Percentiles rank a stretch among this genome's conserved stretches.
Evolutionary conservation across 2,113 vertebrate genomes (phyloP).

Genomic region (Microcebus murinus): DNA sequence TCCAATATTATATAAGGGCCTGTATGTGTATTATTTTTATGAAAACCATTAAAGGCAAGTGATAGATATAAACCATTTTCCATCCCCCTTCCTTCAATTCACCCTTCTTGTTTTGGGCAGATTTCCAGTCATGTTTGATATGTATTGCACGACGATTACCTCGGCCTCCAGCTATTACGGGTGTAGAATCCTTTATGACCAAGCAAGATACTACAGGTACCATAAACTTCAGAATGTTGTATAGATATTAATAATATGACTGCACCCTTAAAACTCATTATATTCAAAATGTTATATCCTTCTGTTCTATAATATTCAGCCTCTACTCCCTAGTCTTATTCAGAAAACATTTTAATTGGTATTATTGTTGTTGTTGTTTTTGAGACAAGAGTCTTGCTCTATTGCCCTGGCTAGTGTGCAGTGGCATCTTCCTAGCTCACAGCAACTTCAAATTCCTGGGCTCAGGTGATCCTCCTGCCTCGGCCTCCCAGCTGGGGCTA

Average conservation of each 20-base stretch:
- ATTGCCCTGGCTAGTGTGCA: no score
- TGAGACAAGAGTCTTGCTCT: no score
- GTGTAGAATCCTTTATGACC: slow-evolving; percentile 95
- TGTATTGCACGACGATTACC: slow-evolving; percentile 94
- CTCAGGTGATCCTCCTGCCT: no score
- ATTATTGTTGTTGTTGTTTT: not conserved
- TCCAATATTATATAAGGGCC: not conserved
- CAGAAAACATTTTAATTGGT: slow-evolving; percentile 45
- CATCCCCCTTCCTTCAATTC: not conserved
- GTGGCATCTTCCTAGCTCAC: no score
- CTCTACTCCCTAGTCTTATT: not conserved
- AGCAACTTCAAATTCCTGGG: no score
- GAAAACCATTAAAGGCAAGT: not conserved
- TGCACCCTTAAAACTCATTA: not conserved
- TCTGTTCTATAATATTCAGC: not conserved
- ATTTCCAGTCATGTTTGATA: slow-evolving; percentile 96
- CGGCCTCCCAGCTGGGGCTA: no score
- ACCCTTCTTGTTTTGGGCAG: slow-evolving; percentile 79
- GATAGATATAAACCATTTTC: not conserved
- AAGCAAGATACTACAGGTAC: slow-evolving; percentile 98
- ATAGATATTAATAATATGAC: not conserved
- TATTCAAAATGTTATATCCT: not conserved
- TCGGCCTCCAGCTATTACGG: slow-evolving; percentile 87
- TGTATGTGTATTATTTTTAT: slow-evolving; percentile 11
- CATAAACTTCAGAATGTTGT: slow-evolving; percentile 10